A percentile compares a stretch with the other conserved stretches of the same genome.
Evolutionary conservation across 2,113 vertebrate genomes (phyloP).

Genomic region (Oreotrochilus melanogaster): DNA sequence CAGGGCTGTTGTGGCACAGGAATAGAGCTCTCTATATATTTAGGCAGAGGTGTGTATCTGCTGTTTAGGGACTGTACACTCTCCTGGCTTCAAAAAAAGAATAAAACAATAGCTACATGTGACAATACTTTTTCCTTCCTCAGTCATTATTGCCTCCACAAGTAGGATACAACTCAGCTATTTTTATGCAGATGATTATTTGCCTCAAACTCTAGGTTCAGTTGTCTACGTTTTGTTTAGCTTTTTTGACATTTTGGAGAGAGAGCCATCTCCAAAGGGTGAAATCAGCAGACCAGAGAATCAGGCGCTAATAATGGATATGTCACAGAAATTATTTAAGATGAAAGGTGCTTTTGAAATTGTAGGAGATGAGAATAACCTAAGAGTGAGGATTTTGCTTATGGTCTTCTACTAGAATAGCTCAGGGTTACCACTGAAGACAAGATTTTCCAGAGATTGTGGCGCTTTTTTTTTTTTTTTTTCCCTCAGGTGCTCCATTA

Average conservation of each 20-base stretch:
- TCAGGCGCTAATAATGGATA: not conserved
- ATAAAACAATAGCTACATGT: not conserved
- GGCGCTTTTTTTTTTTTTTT: not conserved
- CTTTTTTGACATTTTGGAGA: slow-evolving; percentile 6
- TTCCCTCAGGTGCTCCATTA: not conserved
- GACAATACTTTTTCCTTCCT: not conserved
- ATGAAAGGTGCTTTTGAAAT: not conserved
- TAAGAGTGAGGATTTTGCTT: not conserved
- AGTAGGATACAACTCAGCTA: not conserved
- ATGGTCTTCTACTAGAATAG: not conserved
- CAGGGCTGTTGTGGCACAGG: not conserved
- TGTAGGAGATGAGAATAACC: not conserved
- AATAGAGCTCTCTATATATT: not conserved
- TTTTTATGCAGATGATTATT: slow-evolving; percentile 30
- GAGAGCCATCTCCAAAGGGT: not conserved
- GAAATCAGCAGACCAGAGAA: slow-evolving; percentile 1
- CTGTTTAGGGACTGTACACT: not conserved
- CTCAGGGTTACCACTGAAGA: not conserved
- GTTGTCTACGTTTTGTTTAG: slow-evolving; percentile 3
- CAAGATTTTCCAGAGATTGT: not conserved
- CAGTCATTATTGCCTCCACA: not conserved
- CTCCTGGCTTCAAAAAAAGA: not conserved
- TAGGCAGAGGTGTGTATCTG: not conserved
- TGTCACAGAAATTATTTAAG: not conserved
- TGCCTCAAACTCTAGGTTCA: not conserved